Evolutionary conservation across 2,113 vertebrate genomes (phyloP).

Genomic region (Clinocottus analis): DNA sequence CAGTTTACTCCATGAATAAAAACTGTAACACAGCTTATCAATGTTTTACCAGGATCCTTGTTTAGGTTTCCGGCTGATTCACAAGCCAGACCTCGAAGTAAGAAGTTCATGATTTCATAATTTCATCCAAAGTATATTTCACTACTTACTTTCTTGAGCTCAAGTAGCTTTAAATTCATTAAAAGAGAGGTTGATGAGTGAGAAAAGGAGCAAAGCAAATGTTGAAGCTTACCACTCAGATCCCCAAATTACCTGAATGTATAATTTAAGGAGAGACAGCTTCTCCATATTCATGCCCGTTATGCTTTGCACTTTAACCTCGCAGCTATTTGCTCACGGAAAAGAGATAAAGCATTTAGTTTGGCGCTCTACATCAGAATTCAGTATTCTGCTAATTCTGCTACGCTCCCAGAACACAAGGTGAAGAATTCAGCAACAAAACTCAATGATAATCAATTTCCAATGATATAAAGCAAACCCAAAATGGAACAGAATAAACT

Average conservation of each 20-base stretch:
- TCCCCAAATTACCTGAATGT: constrained; percentile 6
- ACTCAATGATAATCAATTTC: background rate
- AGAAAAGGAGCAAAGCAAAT: constrained; percentile 3
- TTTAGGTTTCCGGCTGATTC: background rate
- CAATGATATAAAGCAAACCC: background rate
- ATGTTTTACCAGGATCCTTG: background rate
- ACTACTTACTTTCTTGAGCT: constrained; percentile 15
- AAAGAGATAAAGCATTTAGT: background rate
- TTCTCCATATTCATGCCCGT: background rate
- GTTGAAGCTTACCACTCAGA: constrained; percentile 3
- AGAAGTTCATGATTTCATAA: background rate
- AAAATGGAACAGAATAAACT: background rate
- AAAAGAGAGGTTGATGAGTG: background rate
- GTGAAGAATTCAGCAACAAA: background rate
- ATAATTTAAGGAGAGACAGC: constrained; percentile 6
- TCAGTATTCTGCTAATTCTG: background rate
- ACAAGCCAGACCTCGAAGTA: constrained; percentile 1
- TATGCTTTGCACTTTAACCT: background rate
- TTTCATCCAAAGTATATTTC: constrained; percentile 1
- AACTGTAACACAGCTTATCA: background rate
- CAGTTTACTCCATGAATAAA: background rate
- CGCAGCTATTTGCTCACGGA: background rate
- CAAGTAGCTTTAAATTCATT: background rate
- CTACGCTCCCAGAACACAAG: background rate
- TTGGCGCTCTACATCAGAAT: background rate